Evolutionary conservation across 2,888 invertebrate species (phyloP), one percentile per base, ranked within the genome.

Genomic region (Drosophila buzzatii): DNA sequence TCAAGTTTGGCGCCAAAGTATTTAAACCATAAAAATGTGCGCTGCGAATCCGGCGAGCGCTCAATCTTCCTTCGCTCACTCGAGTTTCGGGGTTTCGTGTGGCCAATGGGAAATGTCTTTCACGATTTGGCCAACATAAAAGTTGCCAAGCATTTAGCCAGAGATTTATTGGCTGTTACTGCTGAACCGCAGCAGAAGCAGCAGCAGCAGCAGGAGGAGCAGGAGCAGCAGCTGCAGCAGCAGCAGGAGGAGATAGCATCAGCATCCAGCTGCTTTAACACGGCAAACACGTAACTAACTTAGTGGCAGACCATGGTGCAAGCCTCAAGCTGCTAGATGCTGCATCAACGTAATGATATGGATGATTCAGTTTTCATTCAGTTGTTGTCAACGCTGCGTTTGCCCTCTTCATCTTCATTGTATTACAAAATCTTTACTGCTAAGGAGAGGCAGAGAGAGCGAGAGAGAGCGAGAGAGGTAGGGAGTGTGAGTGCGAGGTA

Each of bases 151-250:
- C 81, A 81, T 81, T 81, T 81, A 81, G 83, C 73, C 52, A 51
- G 73, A 82, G 81, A 81, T 81, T 81, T 81, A 81, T 82, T 81
- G 82, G 81, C 81, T 76, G 80, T 81, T 80, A 76, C 82, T 79
- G 81, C 64, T 73, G 55, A n/a, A 63, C 60, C 68, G 51, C 72
- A 55, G 55, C 55, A 55, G 39, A 1, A 23, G 16, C 14, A 33
- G 31, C 2, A 14, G 12, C 7, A 20, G 33, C 12, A 35, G 33
- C 1, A 10, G 23, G 14, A 23, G 37, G 12, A 1, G 37, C 20
- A 37, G 16, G 2, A 31, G 27, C 1, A 9, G 20, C 27, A 31
- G 9, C 14, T 37, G 33, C 27, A 9, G 23, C 16, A 23, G 52
- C 52, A 37, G 27, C 6, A 12, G 49, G 18, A 33, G 23, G 2